Evolutionary conservation across 2,797 vertebrate genomes (phyloP).

Genomic region (Liparis tanakae): DNA sequence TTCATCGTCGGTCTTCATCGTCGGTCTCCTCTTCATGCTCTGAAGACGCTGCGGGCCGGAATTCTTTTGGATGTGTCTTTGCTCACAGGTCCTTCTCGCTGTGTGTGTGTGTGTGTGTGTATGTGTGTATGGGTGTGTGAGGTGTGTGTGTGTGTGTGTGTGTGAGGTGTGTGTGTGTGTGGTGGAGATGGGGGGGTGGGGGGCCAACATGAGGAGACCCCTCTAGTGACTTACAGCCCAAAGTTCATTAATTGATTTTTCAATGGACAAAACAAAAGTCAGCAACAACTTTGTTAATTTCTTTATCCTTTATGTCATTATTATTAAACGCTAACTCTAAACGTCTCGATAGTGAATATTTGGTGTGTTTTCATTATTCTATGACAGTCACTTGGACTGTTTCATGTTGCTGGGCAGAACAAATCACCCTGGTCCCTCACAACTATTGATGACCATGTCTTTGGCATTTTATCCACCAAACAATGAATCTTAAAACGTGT

Average conservation of each 20-base stretch:
- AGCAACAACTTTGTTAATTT: background rate
- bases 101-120: conserved; percentile 19
- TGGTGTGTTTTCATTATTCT: background rate
- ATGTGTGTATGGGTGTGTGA: too few relatives aligned
- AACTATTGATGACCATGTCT: background rate
- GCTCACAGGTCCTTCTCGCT: conserved; percentile 68
- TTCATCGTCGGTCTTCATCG: too few relatives aligned
- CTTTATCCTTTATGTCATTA: background rate
- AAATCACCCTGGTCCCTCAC: background rate
- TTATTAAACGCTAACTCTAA: background rate
- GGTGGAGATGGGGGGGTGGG: too few relatives aligned
- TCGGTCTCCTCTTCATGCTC: too few relatives aligned
- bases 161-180: too few relatives aligned
- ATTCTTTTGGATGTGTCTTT: too few relatives aligned
- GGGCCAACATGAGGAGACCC: too few relatives aligned
- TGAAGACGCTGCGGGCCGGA: too few relatives aligned
- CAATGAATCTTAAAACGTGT: background rate
- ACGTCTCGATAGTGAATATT: background rate
- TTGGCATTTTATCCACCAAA: background rate
- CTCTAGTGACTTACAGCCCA: background rate
- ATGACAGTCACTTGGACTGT: background rate
- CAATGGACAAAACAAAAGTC: background rate
- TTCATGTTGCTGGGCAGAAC: background rate
- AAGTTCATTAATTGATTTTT: background rate
- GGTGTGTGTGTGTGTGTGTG: too few relatives aligned